phyloP scores from a whole-genome alignment of 2,113 vertebrate genomes.

The Notarius quadriscutis region DNA sequence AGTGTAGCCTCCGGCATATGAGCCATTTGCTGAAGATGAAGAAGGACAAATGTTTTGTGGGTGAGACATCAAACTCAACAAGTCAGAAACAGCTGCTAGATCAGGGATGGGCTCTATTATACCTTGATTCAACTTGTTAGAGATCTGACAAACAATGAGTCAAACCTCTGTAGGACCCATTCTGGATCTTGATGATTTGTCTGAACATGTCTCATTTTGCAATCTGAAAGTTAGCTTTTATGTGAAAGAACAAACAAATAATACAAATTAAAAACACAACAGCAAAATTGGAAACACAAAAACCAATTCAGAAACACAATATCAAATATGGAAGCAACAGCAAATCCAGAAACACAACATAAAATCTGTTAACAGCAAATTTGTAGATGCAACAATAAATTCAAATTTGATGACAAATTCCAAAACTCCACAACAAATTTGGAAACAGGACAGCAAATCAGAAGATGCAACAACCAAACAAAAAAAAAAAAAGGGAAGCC shows the following conservation, averaged over 20 bases:
- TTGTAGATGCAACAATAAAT: no score
- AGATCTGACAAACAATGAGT: neutral
- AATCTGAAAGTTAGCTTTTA: neutral
- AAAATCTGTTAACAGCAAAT: no score
- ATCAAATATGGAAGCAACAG: neutral
- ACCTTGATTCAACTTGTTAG: conserved; percentile 3
- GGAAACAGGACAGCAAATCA: neutral
- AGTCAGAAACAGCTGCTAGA: neutral
- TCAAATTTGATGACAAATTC: no score
- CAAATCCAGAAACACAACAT: neutral
- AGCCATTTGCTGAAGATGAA: conserved; percentile 67
- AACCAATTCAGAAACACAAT: neutral
- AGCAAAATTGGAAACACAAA: no score
- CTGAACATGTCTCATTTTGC: conserved; percentile 1
- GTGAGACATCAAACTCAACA: conserved; percentile 63
- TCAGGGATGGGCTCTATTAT: neutral
- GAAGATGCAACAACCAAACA: neutral
- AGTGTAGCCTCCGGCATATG: conserved; percentile 74
- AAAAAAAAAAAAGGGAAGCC: neutral
- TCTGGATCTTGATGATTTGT: neutral
- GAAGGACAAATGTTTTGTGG: conserved; percentile 79
- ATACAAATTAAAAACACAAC: neutral
- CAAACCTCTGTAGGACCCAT: neutral
- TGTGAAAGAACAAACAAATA: neutral
- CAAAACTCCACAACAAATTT: neutral